These are phyloP conservation scores for Drosophila suboccidentalis DNA, from an alignment of 2,888 invertebrate species.

Conservation along the genomic window DNA sequence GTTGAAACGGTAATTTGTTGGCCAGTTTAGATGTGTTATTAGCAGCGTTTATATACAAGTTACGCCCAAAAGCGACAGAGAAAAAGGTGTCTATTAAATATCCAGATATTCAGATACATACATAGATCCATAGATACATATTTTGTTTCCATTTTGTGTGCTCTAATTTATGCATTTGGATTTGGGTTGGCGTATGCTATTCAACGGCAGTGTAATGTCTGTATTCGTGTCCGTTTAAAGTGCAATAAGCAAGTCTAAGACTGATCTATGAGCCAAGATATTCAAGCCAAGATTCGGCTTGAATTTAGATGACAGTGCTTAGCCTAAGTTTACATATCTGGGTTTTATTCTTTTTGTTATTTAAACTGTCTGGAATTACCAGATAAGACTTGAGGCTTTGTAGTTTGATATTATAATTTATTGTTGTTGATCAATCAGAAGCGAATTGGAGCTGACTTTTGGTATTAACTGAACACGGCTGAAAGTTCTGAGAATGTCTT, in stretches of 20 bases:
- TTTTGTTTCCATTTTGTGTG: constrained; percentile 49
- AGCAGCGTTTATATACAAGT: constrained; percentile 79
- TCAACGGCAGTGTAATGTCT: constrained; percentile 81
- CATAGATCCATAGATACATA: constrained; percentile 48
- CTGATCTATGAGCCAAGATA: constrained; percentile 69
- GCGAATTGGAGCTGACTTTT: constrained; percentile 34
- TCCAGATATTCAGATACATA: constrained; percentile 41
- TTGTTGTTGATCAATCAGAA: constrained; percentile 57
- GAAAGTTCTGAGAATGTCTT: not conserved
- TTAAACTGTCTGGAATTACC: constrained; percentile 32
- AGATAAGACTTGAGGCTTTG: constrained; percentile 38
- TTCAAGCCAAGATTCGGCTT: constrained; percentile 28
- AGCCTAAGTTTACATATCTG: constrained; percentile 14
- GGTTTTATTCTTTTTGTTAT: constrained; percentile 12
- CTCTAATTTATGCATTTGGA: constrained; percentile 73
- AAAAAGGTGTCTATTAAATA: constrained; percentile 24
- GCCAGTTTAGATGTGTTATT: constrained; percentile 77
- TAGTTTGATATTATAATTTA: constrained; percentile 59
- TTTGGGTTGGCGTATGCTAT: constrained; percentile 63
- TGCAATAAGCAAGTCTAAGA: constrained; percentile 73
- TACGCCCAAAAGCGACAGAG: constrained; percentile 50
- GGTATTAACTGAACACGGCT: constrained; percentile 5
- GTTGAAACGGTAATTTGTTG: constrained; percentile 81
- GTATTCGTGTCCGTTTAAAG: constrained; percentile 73
- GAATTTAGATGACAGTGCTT: constrained; percentile 41